These are phyloP conservation scores for Pogonognathellus flavescens DNA, from an alignment of 1,140 invertebrate genomes.

Conservation along the genomic window DNA sequence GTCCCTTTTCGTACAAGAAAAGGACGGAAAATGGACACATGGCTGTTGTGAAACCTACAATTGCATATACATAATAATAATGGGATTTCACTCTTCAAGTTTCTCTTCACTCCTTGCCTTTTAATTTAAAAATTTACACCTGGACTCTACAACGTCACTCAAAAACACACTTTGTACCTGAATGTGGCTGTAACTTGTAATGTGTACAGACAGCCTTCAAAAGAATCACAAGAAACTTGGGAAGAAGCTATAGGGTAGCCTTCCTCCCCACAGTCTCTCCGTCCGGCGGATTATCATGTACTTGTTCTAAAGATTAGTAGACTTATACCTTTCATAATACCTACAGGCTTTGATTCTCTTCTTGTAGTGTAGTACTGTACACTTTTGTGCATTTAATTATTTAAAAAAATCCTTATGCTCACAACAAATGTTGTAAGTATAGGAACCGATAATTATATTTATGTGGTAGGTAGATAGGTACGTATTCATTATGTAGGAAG, in stretches of 20 bases:
- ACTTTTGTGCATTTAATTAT: background rate
- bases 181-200: slow-evolving; percentile 25
- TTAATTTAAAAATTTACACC: slow-evolving; percentile 53
- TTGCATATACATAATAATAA: background rate
- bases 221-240: background rate
- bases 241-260: background rate
- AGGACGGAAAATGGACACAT: slow-evolving; percentile 16
- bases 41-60: background rate
- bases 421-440: background rate
- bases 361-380: background rate
- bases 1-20: slow-evolving; percentile 16
- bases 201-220: background rate
- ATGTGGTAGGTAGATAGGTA: too few relatives aligned
- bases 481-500: too few relatives aligned
- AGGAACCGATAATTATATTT: background rate
- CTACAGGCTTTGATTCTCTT: too few relatives aligned
- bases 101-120: slow-evolving; percentile 36
- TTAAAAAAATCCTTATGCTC: background rate
- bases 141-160: slow-evolving; percentile 32
- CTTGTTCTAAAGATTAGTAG: background rate
- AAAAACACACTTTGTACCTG: slow-evolving; percentile 28
- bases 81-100: slow-evolving; percentile 6
- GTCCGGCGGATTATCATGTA: slow-evolving; percentile 22
- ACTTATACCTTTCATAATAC: background rate
- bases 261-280: background rate